Evolutionary conservation across 2,888 invertebrate genomes (phyloP).

Genomic region (Petrophora chlorosata): DNA sequence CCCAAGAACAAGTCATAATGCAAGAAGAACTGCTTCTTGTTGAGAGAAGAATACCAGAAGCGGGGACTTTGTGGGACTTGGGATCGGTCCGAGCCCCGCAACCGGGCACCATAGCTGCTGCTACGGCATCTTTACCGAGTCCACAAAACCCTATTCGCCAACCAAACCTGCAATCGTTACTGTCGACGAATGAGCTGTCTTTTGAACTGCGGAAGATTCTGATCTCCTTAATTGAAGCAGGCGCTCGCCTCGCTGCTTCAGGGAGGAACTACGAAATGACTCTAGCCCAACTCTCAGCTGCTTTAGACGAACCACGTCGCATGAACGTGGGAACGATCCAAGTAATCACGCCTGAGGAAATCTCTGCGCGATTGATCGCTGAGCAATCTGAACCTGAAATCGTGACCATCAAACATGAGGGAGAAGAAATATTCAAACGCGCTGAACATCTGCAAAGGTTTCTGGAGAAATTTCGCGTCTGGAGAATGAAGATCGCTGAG

Average conservation of each 20-base stretch:
- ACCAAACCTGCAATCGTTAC: constrained; percentile 70
- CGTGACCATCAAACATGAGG: constrained; percentile 24
- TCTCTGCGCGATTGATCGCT: constrained; percentile 51
- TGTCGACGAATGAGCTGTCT: constrained; percentile 73
- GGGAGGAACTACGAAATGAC: constrained; percentile 71
- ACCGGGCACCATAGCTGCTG: constrained; percentile 67
- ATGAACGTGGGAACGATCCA: too few relatives aligned
- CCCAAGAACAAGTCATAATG: constrained; percentile 65
- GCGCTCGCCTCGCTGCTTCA: constrained; percentile 70
- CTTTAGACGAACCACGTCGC: constrained; percentile 64
- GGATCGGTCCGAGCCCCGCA: constrained; percentile 72
- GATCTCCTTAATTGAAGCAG: constrained; percentile 75
- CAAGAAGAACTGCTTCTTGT: constrained; percentile 70
- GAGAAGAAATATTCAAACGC: constrained; percentile 52
- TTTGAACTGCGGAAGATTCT: constrained; percentile 71
- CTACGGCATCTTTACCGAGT: constrained; percentile 66
- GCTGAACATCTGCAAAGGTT: constrained; percentile 70
- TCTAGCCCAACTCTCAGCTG: constrained; percentile 64
- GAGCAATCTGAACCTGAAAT: constrained; percentile 36
- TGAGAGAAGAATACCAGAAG: constrained; percentile 67
- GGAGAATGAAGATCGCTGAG: constrained; percentile 64
- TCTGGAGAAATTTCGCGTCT: constrained; percentile 68
- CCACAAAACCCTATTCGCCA: constrained; percentile 61
- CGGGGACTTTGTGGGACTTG: constrained; percentile 71
- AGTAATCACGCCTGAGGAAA: constrained; percentile 72